phyloP scores from a whole-genome alignment of 2,888 invertebrate species.

The Emmelina monodactyla region DNA sequence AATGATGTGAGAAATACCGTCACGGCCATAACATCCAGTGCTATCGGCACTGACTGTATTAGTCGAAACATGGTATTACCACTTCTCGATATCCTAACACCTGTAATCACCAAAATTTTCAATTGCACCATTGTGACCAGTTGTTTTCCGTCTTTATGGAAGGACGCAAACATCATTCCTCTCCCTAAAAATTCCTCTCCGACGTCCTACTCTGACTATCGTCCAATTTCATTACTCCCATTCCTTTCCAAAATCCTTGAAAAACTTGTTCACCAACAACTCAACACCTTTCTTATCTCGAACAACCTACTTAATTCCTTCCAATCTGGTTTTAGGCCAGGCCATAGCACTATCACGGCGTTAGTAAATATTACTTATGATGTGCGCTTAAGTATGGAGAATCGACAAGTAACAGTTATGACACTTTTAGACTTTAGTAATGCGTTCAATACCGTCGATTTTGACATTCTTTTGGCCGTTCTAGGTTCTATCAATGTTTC shows the following conservation, averaged over 20 bases:
- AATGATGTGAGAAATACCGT: too few relatives aligned
- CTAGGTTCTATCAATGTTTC: neutral
- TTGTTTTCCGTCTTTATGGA: neutral
- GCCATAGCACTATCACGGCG: neutral
- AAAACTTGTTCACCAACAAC: neutral
- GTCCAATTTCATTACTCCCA: neutral
- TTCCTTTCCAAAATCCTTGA: neutral
- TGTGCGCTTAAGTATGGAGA: neutral
- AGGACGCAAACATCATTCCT: neutral
- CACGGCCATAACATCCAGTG: too few relatives aligned
- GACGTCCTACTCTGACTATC: neutral
- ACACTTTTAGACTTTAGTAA: neutral
- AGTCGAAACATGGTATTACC: neutral
- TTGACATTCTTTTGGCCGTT: neutral
- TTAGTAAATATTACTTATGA: neutral
- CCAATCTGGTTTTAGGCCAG: neutral
- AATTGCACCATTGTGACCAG: neutral
- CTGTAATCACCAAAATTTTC: neutral
- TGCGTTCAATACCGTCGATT: neutral
- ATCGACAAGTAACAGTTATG: neutral
- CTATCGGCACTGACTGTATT: neutral
- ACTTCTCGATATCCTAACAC: neutral
- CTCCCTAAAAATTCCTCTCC: neutral
- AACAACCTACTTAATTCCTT: neutral
- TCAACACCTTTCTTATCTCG: neutral